A percentile compares a stretch with the other conserved stretches of the same genome.
Evolutionary conservation across 2,888 invertebrate species (phyloP).

Genomic region (Latrodectus elegans): DNA sequence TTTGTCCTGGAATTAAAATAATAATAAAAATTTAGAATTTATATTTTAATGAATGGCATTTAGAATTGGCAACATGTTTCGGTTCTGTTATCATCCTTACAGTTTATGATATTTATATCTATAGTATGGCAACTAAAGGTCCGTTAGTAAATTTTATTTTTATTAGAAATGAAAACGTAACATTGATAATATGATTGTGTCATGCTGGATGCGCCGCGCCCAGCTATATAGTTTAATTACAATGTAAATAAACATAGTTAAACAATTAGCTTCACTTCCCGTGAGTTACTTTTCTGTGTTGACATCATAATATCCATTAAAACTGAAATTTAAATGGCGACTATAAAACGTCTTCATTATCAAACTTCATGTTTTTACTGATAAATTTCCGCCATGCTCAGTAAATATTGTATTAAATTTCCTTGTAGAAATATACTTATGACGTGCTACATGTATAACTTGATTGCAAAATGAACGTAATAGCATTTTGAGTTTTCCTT

Average conservation of each 20-base stretch:
- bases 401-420: neutral
- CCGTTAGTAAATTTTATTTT: too few species aligned
- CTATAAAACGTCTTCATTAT: neutral
- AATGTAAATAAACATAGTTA: neutral
- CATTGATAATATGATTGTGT: neutral
- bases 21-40: too few species aligned
- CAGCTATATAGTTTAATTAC: neutral
- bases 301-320: neutral
- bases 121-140: too few species aligned
- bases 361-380: neutral
- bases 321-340: neutral
- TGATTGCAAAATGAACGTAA: neutral
- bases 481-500: neutral
- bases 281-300: neutral
- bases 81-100: too few species aligned
- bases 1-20: too few species aligned
- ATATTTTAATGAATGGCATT: too few species aligned
- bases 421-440: neutral
- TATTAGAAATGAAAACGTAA: neutral
- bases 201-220: conserved; percentile 2
- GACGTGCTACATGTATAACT: neutral
- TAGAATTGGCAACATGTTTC: too few species aligned
- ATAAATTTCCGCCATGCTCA: neutral
- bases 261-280: neutral
- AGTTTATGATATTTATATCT: too few species aligned